phyloP scores from a whole-genome alignment of 2,888 invertebrate species.

The Heteropelma amictum region DNA sequence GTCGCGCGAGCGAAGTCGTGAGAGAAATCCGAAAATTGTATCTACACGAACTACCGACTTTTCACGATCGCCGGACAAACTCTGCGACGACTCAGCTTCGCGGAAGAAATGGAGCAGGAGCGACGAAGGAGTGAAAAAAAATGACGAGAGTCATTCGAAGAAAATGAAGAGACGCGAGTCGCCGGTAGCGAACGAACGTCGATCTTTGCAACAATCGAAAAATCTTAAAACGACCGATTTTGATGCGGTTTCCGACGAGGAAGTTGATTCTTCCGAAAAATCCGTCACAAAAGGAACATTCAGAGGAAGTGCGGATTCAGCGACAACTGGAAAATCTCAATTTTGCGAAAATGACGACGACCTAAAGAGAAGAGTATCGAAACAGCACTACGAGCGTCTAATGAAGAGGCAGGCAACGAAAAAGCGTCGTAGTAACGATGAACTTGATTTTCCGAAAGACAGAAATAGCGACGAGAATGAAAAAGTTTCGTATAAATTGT shows the following conservation, averaged over 20 bases:
- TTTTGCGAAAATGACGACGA: slow-evolving; percentile 21
- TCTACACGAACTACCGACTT: background rate
- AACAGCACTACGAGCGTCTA: slow-evolving; percentile 58
- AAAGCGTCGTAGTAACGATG: slow-evolving; percentile 53
- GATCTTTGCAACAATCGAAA: slow-evolving; percentile 62
- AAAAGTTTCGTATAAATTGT: background rate
- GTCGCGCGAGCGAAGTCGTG: slow-evolving; percentile 62
- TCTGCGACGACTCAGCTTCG: background rate
- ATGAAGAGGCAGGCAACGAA: slow-evolving; percentile 56
- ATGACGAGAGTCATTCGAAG: background rate
- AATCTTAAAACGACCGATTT: slow-evolving; percentile 71
- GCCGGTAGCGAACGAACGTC: slow-evolving; percentile 23
- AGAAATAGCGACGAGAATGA: background rate
- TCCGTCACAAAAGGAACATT: slow-evolving; percentile 27
- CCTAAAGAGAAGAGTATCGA: slow-evolving; percentile 57
- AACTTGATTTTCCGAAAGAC: background rate
- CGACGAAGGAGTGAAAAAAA: background rate
- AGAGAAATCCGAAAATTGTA: slow-evolving; percentile 3
- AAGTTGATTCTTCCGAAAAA: slow-evolving; percentile 61
- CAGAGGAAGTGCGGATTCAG: background rate
- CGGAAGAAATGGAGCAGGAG: slow-evolving; percentile 42
- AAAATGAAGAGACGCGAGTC: background rate
- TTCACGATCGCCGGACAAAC: background rate
- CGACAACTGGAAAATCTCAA: slow-evolving; percentile 7
- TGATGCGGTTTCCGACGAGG: slow-evolving; percentile 69